Conservation (phyloP, 2,113 vertebrate genomes). For the Prunella fulvescens region DNA sequence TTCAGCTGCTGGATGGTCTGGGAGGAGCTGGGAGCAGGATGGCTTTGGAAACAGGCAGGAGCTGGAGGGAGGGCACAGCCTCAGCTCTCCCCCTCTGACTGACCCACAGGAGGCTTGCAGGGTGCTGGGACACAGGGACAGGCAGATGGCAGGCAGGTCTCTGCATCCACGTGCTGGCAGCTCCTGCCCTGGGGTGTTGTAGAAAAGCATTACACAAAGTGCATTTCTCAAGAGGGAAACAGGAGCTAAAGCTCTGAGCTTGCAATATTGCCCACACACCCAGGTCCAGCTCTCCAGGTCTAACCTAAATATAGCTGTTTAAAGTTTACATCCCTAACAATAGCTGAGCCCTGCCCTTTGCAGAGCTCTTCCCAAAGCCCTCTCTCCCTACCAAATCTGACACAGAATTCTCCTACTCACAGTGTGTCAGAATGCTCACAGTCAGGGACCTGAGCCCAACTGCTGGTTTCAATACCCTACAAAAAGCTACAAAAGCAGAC, state of each 20-base stretch:
- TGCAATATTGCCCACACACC: not conserved
- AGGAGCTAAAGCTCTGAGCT: not conserved
- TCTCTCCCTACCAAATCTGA: not conserved
- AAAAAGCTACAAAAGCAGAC: not conserved
- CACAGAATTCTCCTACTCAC: not conserved
- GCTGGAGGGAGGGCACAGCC: not conserved
- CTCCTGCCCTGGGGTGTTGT: not conserved
- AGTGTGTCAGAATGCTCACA: not conserved
- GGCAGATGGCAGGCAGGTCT: not conserved
- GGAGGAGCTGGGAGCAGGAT: not conserved
- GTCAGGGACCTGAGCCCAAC: not conserved
- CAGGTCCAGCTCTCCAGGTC: not conserved
- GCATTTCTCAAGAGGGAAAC: not conserved
- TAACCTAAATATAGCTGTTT: not conserved
- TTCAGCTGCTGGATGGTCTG: not conserved
- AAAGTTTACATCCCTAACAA: not conserved
- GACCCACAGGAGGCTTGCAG: not conserved
- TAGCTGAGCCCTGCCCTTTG: not conserved
- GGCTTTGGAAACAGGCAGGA: not conserved
- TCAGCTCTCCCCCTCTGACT: fast-evolving
- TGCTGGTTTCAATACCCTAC: not conserved
- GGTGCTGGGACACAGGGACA: not conserved
- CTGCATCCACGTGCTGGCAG: not conserved
- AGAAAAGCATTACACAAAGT: not conserved
- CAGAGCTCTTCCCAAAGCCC: not conserved